Conservation (phyloP, 2,797 vertebrate species). For the Onychomys leucogaster region DNA sequence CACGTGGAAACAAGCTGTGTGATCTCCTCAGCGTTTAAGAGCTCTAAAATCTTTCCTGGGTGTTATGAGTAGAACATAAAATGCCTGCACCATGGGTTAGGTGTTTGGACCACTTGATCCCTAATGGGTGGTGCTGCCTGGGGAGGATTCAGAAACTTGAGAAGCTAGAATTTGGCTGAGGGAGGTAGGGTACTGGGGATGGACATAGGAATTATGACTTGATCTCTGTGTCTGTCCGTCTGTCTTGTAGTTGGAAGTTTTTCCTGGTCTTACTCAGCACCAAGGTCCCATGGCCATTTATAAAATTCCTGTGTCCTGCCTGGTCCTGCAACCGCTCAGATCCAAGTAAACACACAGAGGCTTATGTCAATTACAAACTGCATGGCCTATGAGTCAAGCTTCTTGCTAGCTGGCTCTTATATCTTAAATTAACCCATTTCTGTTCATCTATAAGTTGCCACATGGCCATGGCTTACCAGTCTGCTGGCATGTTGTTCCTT, state of each 20-base stretch:
- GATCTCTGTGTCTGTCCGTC: not conserved
- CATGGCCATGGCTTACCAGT: too few relatives aligned
- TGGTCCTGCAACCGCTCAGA: too few relatives aligned
- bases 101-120: not conserved
- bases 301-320: too few relatives aligned
- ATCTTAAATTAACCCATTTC: too few relatives aligned
- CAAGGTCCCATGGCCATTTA: too few relatives aligned
- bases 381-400: too few relatives aligned
- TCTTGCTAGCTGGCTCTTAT: too few relatives aligned
- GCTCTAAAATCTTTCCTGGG: not conserved
- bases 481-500: too few relatives aligned
- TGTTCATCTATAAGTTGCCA: too few relatives aligned
- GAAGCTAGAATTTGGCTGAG: not conserved
- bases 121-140: not conserved
- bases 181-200: not conserved
- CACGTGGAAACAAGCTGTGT: not conserved
- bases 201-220: not conserved
- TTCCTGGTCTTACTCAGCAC: too few relatives aligned
- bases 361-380: too few relatives aligned
- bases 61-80: not conserved
- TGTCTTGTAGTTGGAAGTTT: not conserved
- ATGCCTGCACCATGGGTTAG: not conserved
- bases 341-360: too few relatives aligned
- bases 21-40: not conserved
- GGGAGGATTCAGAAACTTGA: not conserved